Evolutionary conservation across 1,140 invertebrate species (phyloP).

Genomic region (Pteromalus puparum): DNA sequence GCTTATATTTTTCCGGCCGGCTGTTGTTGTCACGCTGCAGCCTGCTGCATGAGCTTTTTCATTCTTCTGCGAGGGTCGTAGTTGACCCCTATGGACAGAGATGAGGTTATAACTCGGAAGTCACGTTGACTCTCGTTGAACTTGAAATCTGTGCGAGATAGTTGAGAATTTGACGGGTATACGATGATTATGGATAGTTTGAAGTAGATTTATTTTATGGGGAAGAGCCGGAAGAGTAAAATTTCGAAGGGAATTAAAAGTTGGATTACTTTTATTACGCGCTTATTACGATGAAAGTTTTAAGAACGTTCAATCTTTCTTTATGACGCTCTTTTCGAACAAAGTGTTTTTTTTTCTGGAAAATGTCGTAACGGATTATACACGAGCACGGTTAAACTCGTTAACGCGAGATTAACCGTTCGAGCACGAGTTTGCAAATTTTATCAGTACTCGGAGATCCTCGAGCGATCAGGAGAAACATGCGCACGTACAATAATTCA

Average conservation of each 20-base stretch:
- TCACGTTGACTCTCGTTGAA: not conserved
- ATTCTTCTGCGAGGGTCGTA: not conserved
- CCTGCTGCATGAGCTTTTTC: not conserved
- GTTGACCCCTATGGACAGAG: too few species aligned
- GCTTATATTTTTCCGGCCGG: conserved; percentile 10
- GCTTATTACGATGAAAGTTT: too few species aligned
- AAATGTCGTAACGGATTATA: not conserved
- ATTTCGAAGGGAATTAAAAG: not conserved
- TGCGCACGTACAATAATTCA: not conserved
- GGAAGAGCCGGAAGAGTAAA: too few species aligned
- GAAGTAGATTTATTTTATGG: too few species aligned
- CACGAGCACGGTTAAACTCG: not conserved
- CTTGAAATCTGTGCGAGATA: not conserved
- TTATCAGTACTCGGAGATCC: not conserved
- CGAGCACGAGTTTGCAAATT: not conserved
- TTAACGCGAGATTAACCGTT: not conserved
- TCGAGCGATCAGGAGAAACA: not conserved
- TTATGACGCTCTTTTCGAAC: not conserved
- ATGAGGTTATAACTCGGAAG: not conserved
- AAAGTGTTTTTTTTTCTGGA: not conserved
- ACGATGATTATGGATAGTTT: too few species aligned
- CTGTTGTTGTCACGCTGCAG: not conserved
- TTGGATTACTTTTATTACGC: not conserved
- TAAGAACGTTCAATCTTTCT: too few species aligned
- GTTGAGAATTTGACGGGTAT: too few species aligned